Conservation (phyloP, 1,140 invertebrate genomes). For the Nasonia giraulti region DNA sequence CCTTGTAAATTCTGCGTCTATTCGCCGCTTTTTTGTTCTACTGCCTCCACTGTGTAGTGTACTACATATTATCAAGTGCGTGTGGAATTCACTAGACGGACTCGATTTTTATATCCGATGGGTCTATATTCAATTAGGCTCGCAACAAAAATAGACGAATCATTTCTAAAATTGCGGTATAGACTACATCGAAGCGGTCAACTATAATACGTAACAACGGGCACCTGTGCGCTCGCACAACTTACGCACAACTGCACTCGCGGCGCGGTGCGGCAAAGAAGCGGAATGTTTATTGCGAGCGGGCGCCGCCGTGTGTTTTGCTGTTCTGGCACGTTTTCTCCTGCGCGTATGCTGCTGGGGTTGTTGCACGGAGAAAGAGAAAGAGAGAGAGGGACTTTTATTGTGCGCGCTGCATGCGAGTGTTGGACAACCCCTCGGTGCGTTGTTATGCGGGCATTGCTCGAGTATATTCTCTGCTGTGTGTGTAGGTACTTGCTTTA, state of each 20-base stretch:
- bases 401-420: not conserved
- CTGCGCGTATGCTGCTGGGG: not conserved
- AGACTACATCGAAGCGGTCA: no score
- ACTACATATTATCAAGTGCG: not conserved
- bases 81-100: not conserved
- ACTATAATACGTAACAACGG: not conserved
- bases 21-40: not conserved
- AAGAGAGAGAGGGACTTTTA: not conserved
- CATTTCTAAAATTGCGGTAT: not conserved
- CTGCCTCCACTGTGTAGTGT: no score
- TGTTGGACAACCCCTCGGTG: not conserved
- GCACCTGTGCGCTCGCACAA: not conserved
- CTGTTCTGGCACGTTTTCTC: conserved; percentile 54
- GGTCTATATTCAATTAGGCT: no score
- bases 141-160: not conserved
- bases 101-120: no score
- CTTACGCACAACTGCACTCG: not conserved
- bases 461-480: not conserved
- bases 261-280: not conserved
- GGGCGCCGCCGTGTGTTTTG: conserved; percentile 50
- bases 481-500: not conserved
- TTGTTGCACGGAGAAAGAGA: conserved; percentile 40
- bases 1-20: conserved; percentile 27
- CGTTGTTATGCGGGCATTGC: not conserved
- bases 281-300: conserved; percentile 36